Conservation (phyloP, 2,797 vertebrate genomes). For the Acanthis flammea region DNA sequence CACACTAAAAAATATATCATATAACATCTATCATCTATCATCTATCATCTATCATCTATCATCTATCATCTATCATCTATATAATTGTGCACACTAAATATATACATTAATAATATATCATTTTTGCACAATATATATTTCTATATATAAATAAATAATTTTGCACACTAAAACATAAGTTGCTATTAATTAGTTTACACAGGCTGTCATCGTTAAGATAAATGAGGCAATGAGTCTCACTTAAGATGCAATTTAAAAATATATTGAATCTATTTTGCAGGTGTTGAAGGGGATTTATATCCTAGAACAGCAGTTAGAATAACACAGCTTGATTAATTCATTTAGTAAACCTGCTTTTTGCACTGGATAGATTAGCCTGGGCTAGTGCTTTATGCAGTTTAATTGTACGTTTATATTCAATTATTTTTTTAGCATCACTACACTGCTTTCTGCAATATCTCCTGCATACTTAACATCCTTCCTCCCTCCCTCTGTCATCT, state of each 20-base stretch:
- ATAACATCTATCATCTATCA: too few species aligned
- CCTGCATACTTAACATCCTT: neutral
- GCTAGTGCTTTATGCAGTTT: neutral
- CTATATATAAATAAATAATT: neutral
- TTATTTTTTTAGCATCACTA: constrained; percentile 33
- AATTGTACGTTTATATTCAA: constrained; percentile 40
- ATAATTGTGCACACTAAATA: neutral
- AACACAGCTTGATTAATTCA: constrained; percentile 21
- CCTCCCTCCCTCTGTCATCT: neutral
- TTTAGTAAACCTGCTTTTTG: constrained; percentile 23
- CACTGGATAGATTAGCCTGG: neutral
- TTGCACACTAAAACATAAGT: neutral
- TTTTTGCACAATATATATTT: neutral
- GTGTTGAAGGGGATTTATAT: constrained; percentile 8
- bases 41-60: too few species aligned
- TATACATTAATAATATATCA: neutral
- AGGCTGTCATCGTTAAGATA: constrained; percentile 2
- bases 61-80: too few species aligned
- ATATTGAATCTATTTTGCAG: neutral
- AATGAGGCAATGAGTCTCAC: neutral
- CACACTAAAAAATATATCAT: neutral
- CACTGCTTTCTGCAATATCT: neutral
- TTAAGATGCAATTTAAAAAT: constrained; percentile 13
- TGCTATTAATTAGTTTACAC: neutral
- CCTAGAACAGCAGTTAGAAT: neutral